A percentile compares a stretch with the other conserved stretches of the same genome.
Conservation (phyloP, 2,888 invertebrate species). For the Cabera pusaria region DNA sequence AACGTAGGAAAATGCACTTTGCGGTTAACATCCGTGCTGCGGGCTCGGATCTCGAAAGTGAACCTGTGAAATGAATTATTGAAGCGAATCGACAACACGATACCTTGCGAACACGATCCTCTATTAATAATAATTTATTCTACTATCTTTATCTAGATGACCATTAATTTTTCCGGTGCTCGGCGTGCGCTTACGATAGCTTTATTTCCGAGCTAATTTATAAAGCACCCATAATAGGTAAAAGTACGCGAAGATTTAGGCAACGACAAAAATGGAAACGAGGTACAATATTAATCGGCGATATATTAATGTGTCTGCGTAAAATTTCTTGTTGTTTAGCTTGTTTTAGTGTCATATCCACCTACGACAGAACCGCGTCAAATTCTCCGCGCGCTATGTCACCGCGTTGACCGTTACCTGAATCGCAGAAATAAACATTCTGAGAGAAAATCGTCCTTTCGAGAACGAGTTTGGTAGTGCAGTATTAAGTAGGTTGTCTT, state of each 20-base stretch:
- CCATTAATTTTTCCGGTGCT: conserved; percentile 32
- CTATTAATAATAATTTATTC: conserved; percentile 46
- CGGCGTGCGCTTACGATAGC: conserved; percentile 29
- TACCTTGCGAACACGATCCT: conserved; percentile 59
- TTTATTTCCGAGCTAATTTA: conserved; percentile 28
- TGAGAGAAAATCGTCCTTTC: conserved; percentile 52
- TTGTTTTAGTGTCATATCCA: conserved; percentile 46
- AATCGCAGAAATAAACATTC: conserved; percentile 37
- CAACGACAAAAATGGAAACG: conserved; percentile 18
- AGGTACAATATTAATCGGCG: conserved; percentile 4
- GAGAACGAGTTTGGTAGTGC: conserved; percentile 51
- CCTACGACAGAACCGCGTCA: conserved; percentile 53
- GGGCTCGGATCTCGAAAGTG: conserved; percentile 69
- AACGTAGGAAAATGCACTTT: conserved; percentile 58
- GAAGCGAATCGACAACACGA: conserved; percentile 69
- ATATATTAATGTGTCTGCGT: conserved; percentile 24
- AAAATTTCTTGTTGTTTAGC: conserved; percentile 23
- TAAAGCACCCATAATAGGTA: conserved; percentile 18
- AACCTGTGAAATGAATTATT: conserved; percentile 77
- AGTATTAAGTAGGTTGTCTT: conserved; percentile 48
- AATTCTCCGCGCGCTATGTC: conserved; percentile 61
- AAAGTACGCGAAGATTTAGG: conserved; percentile 20
- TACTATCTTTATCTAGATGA: conserved; percentile 31
- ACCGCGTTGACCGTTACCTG: conserved; percentile 56
- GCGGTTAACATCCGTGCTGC: conserved; percentile 66